Percentiles rank a stretch among this genome's conserved stretches.
Evolutionary conservation across 2,113 vertebrate species (phyloP).

Genomic region (Cottus gobio): DNA sequence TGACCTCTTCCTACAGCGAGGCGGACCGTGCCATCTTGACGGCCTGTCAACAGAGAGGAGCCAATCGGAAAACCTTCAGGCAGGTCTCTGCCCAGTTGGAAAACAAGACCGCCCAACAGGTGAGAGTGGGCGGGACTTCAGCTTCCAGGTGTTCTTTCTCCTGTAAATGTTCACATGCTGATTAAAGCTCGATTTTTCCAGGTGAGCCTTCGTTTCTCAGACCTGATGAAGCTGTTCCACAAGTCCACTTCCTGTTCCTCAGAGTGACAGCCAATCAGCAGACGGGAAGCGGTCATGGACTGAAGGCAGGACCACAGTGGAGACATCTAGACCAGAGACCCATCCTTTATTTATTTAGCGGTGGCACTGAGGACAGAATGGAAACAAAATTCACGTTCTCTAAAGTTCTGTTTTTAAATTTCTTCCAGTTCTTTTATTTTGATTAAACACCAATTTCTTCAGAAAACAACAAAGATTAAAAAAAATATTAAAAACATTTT

Average conservation of each 20-base stretch:
- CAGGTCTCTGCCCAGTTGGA: conserved; percentile 87
- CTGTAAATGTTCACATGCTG: neutral
- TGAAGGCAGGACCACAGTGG: conserved; percentile 42
- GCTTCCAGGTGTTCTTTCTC: neutral
- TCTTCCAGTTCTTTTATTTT: neutral
- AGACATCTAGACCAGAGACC: neutral
- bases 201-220: conserved; percentile 89
- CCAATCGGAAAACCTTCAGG: conserved; percentile 87
- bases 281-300: conserved; percentile 77
- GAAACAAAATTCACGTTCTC: no score
- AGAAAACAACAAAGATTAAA: no score
- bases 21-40: conserved; percentile 92
- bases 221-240: conserved; percentile 90
- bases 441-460: no score
- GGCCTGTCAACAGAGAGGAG: conserved; percentile 89
- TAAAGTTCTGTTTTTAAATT: neutral
- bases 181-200: conserved; percentile 47
- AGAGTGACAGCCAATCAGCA: conserved; percentile 76
- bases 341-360: conserved; percentile 20
- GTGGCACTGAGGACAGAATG: no score
- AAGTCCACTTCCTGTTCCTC: conserved; percentile 84
- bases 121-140: conserved; percentile 53
- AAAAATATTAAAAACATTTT: neutral
- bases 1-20: conserved; percentile 81
- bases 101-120: conserved; percentile 90